Percentiles rank a stretch among this genome's conserved stretches.
Evolutionary conservation across 2,113 vertebrate genomes (phyloP).

Genomic region (Empidonax traillii): DNA sequence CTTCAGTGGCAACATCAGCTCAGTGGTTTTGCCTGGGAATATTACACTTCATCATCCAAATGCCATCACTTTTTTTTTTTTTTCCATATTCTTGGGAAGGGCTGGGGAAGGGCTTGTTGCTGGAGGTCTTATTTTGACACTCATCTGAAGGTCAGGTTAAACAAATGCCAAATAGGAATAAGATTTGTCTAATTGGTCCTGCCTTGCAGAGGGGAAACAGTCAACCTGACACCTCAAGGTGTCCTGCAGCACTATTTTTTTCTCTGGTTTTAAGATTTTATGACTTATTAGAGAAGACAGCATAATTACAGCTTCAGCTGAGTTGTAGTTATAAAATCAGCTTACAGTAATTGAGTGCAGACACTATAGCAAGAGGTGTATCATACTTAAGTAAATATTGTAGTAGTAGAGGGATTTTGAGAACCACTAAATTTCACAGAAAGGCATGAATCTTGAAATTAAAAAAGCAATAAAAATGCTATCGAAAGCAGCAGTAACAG

Average conservation of each 20-base stretch:
- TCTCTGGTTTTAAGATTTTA: not conserved
- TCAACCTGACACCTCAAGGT: constrained; percentile 7
- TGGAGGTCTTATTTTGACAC: constrained; percentile 23
- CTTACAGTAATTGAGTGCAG: constrained; percentile 16
- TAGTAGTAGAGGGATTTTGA: not conserved
- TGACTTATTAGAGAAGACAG: constrained; percentile 39
- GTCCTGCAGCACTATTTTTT: constrained; percentile 17
- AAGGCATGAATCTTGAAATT: constrained; percentile 4
- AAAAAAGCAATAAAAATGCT: not conserved
- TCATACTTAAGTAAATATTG: constrained; percentile 14
- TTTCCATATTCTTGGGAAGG: not conserved
- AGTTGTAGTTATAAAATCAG: constrained; percentile 37
- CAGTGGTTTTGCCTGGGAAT: not conserved
- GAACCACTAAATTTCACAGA: not conserved
- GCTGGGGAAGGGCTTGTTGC: not conserved
- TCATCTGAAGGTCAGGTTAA: constrained; percentile 27
- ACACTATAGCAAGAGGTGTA: not conserved
- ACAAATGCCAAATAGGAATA: constrained; percentile 11
- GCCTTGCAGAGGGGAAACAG: not conserved
- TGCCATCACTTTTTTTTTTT: not conserved
- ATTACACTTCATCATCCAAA: not conserved
- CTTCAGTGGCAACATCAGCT: not conserved
- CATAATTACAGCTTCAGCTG: not conserved
- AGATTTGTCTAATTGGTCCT: constrained; percentile 10
- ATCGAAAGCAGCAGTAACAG: not conserved